Conservation (phyloP, 2,888 invertebrate species). For the Eugnorisma glareosa region DNA sequence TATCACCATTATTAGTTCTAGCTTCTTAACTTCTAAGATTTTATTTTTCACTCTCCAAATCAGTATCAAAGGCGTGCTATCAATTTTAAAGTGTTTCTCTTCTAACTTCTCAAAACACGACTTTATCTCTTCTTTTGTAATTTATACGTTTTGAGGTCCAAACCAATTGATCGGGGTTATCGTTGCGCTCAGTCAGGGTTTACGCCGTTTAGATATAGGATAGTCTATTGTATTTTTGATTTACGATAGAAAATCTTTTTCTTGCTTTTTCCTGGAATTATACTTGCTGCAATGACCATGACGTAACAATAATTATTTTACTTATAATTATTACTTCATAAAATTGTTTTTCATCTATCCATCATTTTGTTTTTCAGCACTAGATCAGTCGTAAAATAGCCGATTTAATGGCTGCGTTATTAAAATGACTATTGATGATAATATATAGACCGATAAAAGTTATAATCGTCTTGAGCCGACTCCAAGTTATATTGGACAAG, state of each 20-base stretch:
- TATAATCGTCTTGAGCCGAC: not conserved
- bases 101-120: conserved; percentile 16
- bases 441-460: not conserved
- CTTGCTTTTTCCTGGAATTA: not conserved
- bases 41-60: not conserved
- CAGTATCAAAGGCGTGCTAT: not conserved
- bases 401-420: not conserved
- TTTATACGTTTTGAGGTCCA: conserved; percentile 46
- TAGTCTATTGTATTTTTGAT: conserved; percentile 18
- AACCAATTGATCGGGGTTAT: conserved; percentile 47
- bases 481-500: not conserved
- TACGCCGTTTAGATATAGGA: not conserved
- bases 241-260: not conserved
- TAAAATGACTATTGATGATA: conserved; percentile 3
- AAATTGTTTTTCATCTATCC: not conserved
- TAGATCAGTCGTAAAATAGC: not conserved
- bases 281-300: not conserved
- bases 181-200: conserved; percentile 28
- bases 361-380: not conserved
- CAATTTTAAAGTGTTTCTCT: conserved; percentile 3
- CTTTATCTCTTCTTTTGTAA: conserved; percentile 48
- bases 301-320: not conserved
- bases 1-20: not conserved
- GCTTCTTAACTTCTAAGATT: not conserved
- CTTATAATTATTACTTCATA: not conserved